phyloP scores from a whole-genome alignment of 2,113 vertebrate species.

The Romanogobio albipinnatus region DNA sequence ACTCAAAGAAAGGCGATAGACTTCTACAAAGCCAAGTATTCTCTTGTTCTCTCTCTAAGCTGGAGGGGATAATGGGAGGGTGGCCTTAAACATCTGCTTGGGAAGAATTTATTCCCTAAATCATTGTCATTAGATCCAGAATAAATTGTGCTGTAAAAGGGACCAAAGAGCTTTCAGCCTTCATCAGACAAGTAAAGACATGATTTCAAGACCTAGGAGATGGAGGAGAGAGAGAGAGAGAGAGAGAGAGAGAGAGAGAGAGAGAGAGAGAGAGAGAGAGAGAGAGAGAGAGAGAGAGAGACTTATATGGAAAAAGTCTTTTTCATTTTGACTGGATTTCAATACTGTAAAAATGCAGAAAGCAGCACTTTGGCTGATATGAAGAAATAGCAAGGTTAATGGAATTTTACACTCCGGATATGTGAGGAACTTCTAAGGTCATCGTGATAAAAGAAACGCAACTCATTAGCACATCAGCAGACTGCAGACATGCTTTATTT shows the following conservation, averaged over 20 bases:
- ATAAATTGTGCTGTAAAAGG: slow-evolving; percentile 61
- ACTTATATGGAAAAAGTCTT: slow-evolving; percentile 8
- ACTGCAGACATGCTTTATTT: slow-evolving; percentile 34
- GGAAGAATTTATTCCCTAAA: slow-evolving; percentile 69
- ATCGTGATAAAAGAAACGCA: slow-evolving; percentile 33
- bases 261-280: not conserved
- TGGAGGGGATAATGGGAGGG: slow-evolving; percentile 47
- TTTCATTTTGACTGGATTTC: slow-evolving; percentile 33
- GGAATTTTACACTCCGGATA: slow-evolving; percentile 21
- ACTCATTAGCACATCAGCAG: slow-evolving; percentile 17
- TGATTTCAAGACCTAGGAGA: slow-evolving; percentile 32
- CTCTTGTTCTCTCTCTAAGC: slow-evolving; percentile 38
- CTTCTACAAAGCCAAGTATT: slow-evolving; percentile 4
- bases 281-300: not conserved
- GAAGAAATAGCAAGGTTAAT: not conserved
- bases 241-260: not conserved
- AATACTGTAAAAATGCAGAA: slow-evolving; percentile 6
- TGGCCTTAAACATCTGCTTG: slow-evolving; percentile 66
- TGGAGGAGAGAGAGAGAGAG: not conserved
- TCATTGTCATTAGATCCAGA: slow-evolving; percentile 69
- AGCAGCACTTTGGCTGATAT: slow-evolving; percentile 1
- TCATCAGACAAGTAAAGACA: slow-evolving; percentile 60
- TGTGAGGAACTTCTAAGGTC: slow-evolving; percentile 32
- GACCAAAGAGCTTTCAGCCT: slow-evolving; percentile 41
- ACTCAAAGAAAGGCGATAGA: not conserved